Evolutionary conservation across 2,113 vertebrate species (phyloP).

Genomic region (Microcebus lehilahytsara): DNA sequence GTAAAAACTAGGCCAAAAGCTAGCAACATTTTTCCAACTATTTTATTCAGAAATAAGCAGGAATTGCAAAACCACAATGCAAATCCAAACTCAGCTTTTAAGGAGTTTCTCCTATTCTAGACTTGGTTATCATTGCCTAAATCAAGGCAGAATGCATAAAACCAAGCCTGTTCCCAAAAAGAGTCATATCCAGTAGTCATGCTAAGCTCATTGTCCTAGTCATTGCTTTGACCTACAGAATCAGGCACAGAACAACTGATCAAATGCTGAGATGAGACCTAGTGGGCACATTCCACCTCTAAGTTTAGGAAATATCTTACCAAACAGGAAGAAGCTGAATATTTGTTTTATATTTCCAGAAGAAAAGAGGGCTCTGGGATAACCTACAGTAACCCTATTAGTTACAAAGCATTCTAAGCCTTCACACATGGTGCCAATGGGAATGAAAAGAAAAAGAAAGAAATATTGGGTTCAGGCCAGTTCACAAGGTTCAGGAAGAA

Average conservation of each 20-base stretch:
- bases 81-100: constrained; percentile 9
- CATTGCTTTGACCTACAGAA: background rate
- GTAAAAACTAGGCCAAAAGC: constrained; percentile 15
- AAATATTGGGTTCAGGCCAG: background rate
- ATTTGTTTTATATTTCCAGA: background rate
- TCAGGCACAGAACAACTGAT: background rate
- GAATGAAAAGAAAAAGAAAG: background rate
- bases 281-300: background rate
- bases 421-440: background rate
- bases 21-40: constrained; percentile 25
- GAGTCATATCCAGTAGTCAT: background rate
- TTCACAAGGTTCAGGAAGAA: background rate
- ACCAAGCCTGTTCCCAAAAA: background rate
- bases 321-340: background rate
- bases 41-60: constrained; percentile 5
- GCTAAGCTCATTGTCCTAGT: background rate
- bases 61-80: background rate
- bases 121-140: background rate
- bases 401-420: background rate
- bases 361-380: background rate
- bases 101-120: background rate
- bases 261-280: background rate
- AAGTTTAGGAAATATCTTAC: background rate
- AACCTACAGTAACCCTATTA: background rate
- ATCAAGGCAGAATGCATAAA: constrained; percentile 12